A percentile compares a stretch with the other conserved stretches of the same genome.
Evolutionary conservation across 1,140 invertebrate genomes (phyloP).

Genomic region (Ceratosolen fusciceps): DNA sequence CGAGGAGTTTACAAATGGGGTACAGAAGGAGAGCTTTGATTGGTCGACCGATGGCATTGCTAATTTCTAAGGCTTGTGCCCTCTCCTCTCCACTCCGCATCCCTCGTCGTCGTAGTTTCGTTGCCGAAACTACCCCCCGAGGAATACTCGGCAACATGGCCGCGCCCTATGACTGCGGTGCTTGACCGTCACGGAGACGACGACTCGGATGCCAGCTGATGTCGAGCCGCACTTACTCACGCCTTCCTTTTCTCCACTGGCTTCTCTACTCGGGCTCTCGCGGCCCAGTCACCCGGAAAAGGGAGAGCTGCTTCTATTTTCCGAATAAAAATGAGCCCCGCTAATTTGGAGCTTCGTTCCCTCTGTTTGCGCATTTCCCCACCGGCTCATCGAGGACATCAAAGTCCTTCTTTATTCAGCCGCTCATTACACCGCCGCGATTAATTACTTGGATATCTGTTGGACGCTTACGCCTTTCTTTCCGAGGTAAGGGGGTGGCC

Average conservation of each 20-base stretch:
- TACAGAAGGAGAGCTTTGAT: conserved; percentile 52
- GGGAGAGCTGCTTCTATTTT: not conserved
- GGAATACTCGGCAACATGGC: conserved; percentile 1
- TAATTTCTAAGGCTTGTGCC: conserved; percentile 50
- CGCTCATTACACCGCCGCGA: no score
- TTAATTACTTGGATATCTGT: no score
- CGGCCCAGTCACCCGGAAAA: no score
- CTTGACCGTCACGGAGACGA: not conserved
- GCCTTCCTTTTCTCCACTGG: not conserved
- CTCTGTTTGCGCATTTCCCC: no score
- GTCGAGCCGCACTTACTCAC: not conserved
- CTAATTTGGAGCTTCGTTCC: no score
- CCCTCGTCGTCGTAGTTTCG: not conserved
- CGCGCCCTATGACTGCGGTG: not conserved
- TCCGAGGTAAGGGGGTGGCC: no score
- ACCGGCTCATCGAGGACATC: no score
- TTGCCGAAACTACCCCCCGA: not conserved
- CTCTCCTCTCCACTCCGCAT: not conserved
- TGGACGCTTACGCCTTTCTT: no score
- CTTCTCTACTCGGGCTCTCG: not conserved
- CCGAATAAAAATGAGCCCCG: no score
- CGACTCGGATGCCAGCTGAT: not conserved
- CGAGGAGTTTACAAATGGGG: conserved; percentile 5
- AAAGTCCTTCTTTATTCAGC: no score
- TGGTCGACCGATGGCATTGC: conserved; percentile 54